Base-by-base conservation (phyloP, 2,888 invertebrate genomes). In the Cheilosia urbana region DNA sequence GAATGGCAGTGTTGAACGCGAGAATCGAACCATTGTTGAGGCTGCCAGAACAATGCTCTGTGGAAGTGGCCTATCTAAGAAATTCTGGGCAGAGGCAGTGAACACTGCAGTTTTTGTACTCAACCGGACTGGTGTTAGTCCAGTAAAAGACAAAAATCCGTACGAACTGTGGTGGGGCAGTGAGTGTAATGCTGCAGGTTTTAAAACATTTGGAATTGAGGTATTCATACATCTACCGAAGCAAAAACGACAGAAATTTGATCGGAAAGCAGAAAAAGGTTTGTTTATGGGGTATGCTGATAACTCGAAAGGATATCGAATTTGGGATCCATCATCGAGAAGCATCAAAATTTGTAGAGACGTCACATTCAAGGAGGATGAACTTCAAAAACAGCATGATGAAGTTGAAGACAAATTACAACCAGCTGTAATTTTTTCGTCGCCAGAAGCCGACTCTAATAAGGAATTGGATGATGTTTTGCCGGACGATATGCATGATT, bases 51-150 rank as follows among this genome's bases (percentile, higher is more conserved):
- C 87, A 9, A 85, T 87, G 82, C 34, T 85, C 2, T 53, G 65
- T 68, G 21, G 73, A 49, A 79, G 53, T 66, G 88, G 88, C 0
- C n/a, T 89, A 6, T 30, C 66, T 1, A 83, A 87, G 40, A 81
- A 77, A 9, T 82, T 91, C 7, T 92, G 91, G 91, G 90, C 91
- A n/a, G 91, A 92, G 87, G 91, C 91, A 1, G 89, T 90, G 0
- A 88, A 89, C 17, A 71, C 88, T 9, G 89, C 89, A 19, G 82
- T 68, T 4, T 88, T 87, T 58, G 45, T 89, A n/a, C 78, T 88
- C 34, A 90, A 90, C 51, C 71, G 87, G 34, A 71, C 30, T 30
- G 30, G 30, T 6, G 57, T 42, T 6, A 69, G 66, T 11, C 11
- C 49, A 7, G 17, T 71, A n/a, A n/a, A n/a, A n/a, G n/a, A n/a